Evolutionary conservation across 2,888 invertebrate species (phyloP), one percentile per base, ranked within the genome.

Genomic region (Limnephilus auricula): DNA sequence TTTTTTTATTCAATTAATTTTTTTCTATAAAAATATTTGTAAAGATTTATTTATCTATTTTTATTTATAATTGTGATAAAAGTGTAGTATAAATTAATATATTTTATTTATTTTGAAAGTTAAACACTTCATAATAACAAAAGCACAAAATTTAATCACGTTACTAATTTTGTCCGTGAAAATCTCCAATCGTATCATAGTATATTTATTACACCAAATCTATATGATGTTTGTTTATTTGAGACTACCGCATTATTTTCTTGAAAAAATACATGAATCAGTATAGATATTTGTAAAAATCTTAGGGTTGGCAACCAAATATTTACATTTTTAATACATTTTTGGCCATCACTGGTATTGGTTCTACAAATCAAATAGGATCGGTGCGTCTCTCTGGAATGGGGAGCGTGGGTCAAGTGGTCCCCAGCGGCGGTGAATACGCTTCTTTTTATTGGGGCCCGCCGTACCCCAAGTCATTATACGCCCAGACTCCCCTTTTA

Each of bases 371-470:
- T 90, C 82, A 86, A 86, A 37, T 80, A 31, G 90, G 79, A 82
- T n/a, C 79, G 85, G 79, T 79, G 84, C 89, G 65, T 82, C 89
- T 65, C 83, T 15, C 15, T 83, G 12, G 80, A 65, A 50, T 40
- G 82, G 91, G 89, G 32, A 90, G 88, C 80, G 45, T n/a, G 92
- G 92, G 92, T 91, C 92, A 92, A 92, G 92, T 92, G 90, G 89
- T 88, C 92, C 92, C 92, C 79, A 32, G 92, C 31, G 92, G 85
- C 90, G 83, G 25, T 82, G 89, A 83, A 87, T 84, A 86, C 86
- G 65, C 92, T 91, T 86, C 92, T 91, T 92, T 92, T 92, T 92
- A 92, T 92, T 65, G 79, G 88, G 90, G 50, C 88, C 86, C 80
- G 50, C 37, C 89, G 84, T 89, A 79, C 91, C 90, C 83, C 87